Evolutionary conservation across 1,140 invertebrate species (phyloP), one percentile per base, ranked within the genome.

Genomic region (Lithobius niger): DNA sequence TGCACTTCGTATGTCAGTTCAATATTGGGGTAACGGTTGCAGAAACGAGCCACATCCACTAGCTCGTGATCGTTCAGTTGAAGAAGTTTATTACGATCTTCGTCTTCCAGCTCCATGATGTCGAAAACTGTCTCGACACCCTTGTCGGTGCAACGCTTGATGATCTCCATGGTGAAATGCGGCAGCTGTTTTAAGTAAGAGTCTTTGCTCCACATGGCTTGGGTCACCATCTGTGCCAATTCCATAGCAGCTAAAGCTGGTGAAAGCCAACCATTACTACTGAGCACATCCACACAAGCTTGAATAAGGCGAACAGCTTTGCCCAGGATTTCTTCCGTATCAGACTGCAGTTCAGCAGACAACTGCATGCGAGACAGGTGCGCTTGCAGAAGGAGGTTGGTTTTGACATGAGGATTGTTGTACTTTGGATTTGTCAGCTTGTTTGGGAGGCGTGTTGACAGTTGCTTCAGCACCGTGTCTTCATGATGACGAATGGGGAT

Each of bases 131-230:
- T 94, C 69, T 98, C 91, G 3, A 98, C 85, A 59, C 80, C 82
- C 73, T 91, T 90, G 25, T 94, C 90, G 0, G 84, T 83, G 65
- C 93, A 97, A 3, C 89, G 71, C 65, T 93, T 90, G 53, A 97
- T 85, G 42, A 94, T 84, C 1, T 97, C 95, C 0, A 75, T 62
- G 15, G 80, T 87, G 67, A 98, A 98, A 71, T 99, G 94, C 2
- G 97, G 96, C 58, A 99, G 69, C 65, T 99, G 97, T 64, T 96
- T 91, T 44, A 99, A 75, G 67, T 97, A 96, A 0, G 91, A 95
- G 69, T 99, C 96, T 70, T 97, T 98, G 55, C 84, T 90, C 93
- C 96, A 99, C 93, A 99, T 97, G 1, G 94, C 95, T 74, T 99
- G 97, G 0, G 96, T 98, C 0, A 96, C 87, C 95, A 99, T 99